Evolutionary conservation across 2,113 vertebrate genomes (phyloP), one percentile per base, ranked within the genome.

Genomic region (Ammodytes marinus): DNA sequence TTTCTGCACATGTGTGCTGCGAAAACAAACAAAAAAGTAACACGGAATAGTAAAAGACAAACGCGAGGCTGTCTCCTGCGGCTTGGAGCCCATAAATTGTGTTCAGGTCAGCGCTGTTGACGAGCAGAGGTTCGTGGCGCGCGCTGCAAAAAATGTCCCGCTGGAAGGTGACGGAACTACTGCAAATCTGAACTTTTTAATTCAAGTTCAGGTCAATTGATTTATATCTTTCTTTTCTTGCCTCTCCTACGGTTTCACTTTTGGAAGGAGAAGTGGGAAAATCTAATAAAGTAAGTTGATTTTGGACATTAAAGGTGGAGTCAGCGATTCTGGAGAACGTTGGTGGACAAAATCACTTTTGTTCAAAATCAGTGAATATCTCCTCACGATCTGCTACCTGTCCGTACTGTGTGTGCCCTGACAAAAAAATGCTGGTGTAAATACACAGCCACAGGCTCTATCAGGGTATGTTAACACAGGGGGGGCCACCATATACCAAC

Each of bases 1-100:
- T 94, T 95, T 94, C 78, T 91, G 80, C 84, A 86, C 84, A 69
- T 43, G 77, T 74, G 91, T 64, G 74, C 89, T 88, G 88, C 76
- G 88, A 92, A 94, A 93, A 94, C 93, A 94, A 94, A 92, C 93
- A 91, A 68, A 90, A 89, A 90, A 92, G 84, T 86, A 86, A 93
- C 88, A 82, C 85, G 79, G 84, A 89, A 91, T 73, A 87, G 90
- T 86, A 84, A 88, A 89, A 91, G 89, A 93, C 93, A 94, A 94
- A 90, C 87, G 87, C 83, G 81, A 88, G 85, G 87, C 89, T 95
- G 94, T 94, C 88, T 90, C 53, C 89, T 88, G 82, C 71, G 91
- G 89, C 83, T 54, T 74, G 88, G 87, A 83, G 84, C 91, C 80
- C 93, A 86, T 94, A 95, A 93, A 95, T 91, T 93, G 88, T 72